Percentiles rank a stretch among this genome's conserved stretches.
These are phyloP conservation scores for Heliconius aoede DNA, from an alignment of 2,888 invertebrate genomes.

Conservation along the genomic window DNA sequence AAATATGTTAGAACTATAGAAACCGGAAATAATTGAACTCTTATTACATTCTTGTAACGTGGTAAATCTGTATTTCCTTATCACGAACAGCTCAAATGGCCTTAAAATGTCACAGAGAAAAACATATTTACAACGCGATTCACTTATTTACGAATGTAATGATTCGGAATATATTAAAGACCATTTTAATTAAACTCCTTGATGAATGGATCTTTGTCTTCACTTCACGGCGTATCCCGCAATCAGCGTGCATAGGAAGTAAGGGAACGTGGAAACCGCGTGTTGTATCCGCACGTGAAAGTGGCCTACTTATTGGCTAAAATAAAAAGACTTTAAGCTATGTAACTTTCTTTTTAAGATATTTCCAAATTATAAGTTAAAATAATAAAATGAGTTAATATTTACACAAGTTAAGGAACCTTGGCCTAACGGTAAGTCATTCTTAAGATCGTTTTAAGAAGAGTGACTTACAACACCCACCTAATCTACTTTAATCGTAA, in stretches of 20 bases:
- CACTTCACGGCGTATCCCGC: too few relatives aligned
- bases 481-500: neutral
- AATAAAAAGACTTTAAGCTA: too few relatives aligned
- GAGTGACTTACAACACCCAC: neutral
- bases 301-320: too few relatives aligned
- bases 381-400: neutral
- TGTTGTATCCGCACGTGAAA: neutral
- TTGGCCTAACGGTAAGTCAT: constrained; percentile 4
- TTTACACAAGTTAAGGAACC: neutral
- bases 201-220: too few relatives aligned
- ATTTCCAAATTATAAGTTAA: neutral
- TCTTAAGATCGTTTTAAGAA: neutral
- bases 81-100: neutral
- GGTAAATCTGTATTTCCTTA: constrained; percentile 4
- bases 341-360: neutral
- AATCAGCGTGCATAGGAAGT: too few relatives aligned
- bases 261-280: too few relatives aligned
- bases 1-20: neutral
- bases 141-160: too few relatives aligned
- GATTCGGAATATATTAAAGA: neutral
- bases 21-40: neutral
- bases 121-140: neutral
- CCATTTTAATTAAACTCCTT: too few relatives aligned
- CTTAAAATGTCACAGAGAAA: neutral
- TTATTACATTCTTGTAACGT: neutral